Evolutionary conservation across 2,113 vertebrate genomes (phyloP), one percentile per base, ranked within the genome.

Genomic region (Dryoscopus gambensis): DNA sequence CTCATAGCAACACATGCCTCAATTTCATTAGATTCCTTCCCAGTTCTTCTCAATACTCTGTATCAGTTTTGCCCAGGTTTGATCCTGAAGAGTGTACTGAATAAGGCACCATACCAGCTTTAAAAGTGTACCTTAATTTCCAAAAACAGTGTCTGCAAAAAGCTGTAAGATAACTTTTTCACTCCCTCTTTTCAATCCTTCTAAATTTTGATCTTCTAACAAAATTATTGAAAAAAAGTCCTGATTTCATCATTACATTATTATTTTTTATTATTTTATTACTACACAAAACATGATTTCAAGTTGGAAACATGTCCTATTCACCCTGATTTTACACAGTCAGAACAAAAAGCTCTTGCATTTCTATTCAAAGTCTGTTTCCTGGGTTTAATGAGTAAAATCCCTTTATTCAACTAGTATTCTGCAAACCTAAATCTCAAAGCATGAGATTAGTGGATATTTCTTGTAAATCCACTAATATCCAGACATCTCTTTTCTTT

Each of bases 391-490:
- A 78, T 22, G 15, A 87, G 16, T 75, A 44, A 93, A 95, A 94
- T 63, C 83, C 55, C 27, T 92, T 84, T 74, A 79, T 86, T 95
- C 53, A 93, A 40, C 3, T 18, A 84, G 40, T 67, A 65, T 84
- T 91, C 77, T 90, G 30, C 1, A 17, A 80, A 70, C 24, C 15
- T 88, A 77, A 88, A 67, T 86, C 82, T 94, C 67, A 80, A 92
- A 85, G 55, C 50, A 83, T 49, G 47, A 85, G 83, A 94, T 95
- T 92, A 94, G 44, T 47, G 59, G 90, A 64, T 88, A 97, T 93
- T 96, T 94, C 82, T 88, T 88, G 55, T 75, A 96, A 96, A 94
- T 86, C 82, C 40, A 6, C 78, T 95, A 90, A 86, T 93, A 94
- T 84, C 50, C 82, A 88, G 52, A 85, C 50, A 81, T 80, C 33